Evolutionary conservation across 2,888 invertebrate genomes (phyloP), one percentile per base, ranked within the genome.

Genomic region (Sinhomidia bicolor): DNA sequence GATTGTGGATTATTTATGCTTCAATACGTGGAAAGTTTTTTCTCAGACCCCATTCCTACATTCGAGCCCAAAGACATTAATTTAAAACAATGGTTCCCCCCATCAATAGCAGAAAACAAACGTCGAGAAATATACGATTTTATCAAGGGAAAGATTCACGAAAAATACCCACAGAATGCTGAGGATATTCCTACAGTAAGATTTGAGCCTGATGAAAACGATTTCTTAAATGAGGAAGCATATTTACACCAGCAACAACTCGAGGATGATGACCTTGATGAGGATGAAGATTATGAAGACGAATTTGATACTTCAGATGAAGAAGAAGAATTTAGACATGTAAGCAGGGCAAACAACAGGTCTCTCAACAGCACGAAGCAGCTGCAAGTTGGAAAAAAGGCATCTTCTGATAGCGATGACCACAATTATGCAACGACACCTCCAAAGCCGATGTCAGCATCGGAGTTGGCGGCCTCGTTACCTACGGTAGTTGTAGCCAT

Each of bases 11-110:
- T 99, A 14, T 99, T 97, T 94, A 95, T 99, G 88, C 94, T 99
- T 83, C 98, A 99, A 93, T 99, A 99, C 94, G 98, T 98, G 5
- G 99, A 99, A 94, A 97, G 97, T 89, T 99, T 99, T 94, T 98
- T 99, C 94, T 95, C 96, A 1, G 36, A 54, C 9, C 91, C 91
- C 1, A 78, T 83, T 6, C 17, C 20, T 0, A 47, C 41, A 10
- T 89, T 71, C 32, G 85, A 80, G 4, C 20, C 47, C 10, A 78
- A 68, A 17, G 9, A 44, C 14, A 96, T 96, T 93, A 95, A 96
- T 90, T 94, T 98, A 89, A 95, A 95, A 82, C 95, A 95, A 93
- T 99, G 98, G 99, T 99, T 99, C 93, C n/a, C 36, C 41, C 68
- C n/a, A 1, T 36, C 36, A n/a, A 41, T 76, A 1, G 84, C 65